Base-by-base conservation (phyloP, 64 coral and sea anemone species). In the Stylophora pistillata region DNA sequence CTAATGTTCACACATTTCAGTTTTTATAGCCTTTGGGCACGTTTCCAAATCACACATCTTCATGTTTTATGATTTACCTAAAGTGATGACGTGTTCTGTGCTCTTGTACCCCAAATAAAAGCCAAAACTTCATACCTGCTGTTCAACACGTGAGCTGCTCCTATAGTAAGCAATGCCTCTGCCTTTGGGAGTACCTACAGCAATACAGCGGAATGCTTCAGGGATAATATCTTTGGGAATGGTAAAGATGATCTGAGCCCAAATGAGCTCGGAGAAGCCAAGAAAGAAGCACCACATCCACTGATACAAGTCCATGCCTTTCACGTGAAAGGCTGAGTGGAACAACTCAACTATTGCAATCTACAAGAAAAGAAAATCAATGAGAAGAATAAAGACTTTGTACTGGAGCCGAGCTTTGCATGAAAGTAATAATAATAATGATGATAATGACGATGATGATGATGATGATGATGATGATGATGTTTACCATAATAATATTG, bases 261-360 rank as follows among this genome's bases (percentile, higher is more conserved):
- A 97, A 65, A 97, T 78, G 9, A 97, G 87, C 76, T 97, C 95
- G 3, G 95, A 97, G 58, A 97, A 93, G 14, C 95, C 95, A 33
- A 97, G 66, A 55, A 97, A 90, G 9, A 93, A 47, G 53, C 95
- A 93, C 95, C 95, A 97, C 30, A 79, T 90, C 95, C 95, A 96
- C 71, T 93, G 91, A 34, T 96, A 77, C 0, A 30, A 56, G 18
- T 93, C 91, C 95, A 96, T 96, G 10, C 76, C 74, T 52, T 33
- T 5, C 60, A 91, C 89, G 87, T 92, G 90, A 59, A 96, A 96
- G 12, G 95, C 95, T n/a, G 81, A 86, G 26, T 88, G 78, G 73
- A 90, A 90, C 29, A 96, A 23, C 59, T 96, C 25, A 0, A 96
- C 95, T 74, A 93, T 93, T 18, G 93, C 53, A 23, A 96, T 87